A percentile compares a stretch with the other conserved stretches of the same genome.
Evolutionary conservation across 2,113 vertebrate species (phyloP).

Genomic region (Climacteris rufus): DNA sequence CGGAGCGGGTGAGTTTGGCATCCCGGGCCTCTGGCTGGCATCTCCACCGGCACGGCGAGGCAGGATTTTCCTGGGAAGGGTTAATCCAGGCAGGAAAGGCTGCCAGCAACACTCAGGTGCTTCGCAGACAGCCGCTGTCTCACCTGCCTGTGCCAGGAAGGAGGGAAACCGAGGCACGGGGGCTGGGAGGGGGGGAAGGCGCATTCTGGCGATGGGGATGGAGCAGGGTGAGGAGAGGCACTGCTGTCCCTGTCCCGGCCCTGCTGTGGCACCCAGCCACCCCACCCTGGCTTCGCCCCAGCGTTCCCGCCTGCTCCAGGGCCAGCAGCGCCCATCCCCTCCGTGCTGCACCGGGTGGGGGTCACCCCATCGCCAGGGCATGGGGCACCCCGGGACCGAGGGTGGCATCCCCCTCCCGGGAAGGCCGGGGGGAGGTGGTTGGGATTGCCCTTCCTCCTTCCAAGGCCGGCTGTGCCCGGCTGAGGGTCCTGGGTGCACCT

Average conservation of each 20-base stretch:
- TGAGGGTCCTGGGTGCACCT: neutral
- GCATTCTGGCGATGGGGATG: rapidly evolving
- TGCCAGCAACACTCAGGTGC: slow-evolving; percentile 23
- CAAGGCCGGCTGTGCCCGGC: neutral
- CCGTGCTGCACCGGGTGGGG: neutral
- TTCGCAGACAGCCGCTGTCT: neutral
- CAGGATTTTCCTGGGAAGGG: neutral
- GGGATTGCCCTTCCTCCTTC: neutral
- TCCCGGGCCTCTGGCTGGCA: neutral
- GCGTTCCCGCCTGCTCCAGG: neutral
- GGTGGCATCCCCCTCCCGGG: rapidly evolving
- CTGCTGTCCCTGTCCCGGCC: rapidly evolving
- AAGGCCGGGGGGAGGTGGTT: neutral
- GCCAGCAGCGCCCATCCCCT: neutral
- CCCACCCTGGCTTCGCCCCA: neutral
- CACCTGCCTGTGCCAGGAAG: neutral
- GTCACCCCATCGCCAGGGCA: neutral
- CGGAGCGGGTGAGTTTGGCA: neutral
- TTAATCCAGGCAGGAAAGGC: neutral
- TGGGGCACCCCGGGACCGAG: rapidly evolving
- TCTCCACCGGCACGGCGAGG: neutral
- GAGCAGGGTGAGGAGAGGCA: neutral
- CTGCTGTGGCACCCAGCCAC: neutral
- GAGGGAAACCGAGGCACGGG: neutral
- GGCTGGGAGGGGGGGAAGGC: too few species aligned